Evolutionary conservation across 2,888 invertebrate genomes (phyloP).

Genomic region (Cheilosia impressa): DNA sequence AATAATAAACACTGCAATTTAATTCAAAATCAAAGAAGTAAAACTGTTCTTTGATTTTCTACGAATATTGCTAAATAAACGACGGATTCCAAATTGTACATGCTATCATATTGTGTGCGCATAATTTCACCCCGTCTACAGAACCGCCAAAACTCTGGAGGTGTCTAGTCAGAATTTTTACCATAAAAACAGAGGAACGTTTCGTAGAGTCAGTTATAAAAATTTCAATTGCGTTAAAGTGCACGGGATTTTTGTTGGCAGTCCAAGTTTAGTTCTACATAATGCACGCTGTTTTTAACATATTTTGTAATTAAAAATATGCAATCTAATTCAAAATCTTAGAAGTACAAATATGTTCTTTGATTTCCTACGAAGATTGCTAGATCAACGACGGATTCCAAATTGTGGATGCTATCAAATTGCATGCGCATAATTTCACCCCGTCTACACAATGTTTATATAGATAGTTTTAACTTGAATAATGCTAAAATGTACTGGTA

Average conservation of each 20-base stretch:
- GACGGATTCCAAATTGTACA: constrained; percentile 56
- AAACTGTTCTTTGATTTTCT: constrained; percentile 46
- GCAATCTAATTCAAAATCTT: background rate
- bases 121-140: constrained; percentile 51
- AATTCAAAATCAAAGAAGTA: constrained; percentile 53
- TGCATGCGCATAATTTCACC: constrained; percentile 39
- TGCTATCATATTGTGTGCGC: constrained; percentile 34
- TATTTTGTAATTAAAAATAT: background rate
- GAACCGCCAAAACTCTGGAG: no score
- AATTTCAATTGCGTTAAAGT: no score
- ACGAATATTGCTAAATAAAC: constrained; percentile 56
- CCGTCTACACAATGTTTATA: constrained; percentile 38
- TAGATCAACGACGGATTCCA: constrained; percentile 56
- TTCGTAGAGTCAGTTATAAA: no score
- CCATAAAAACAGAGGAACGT: no score
- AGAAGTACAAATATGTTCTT: background rate
- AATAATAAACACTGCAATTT: constrained; percentile 29
- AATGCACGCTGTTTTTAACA: no score
- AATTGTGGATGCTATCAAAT: constrained; percentile 18
- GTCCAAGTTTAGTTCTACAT: no score
- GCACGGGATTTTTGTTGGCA: no score
- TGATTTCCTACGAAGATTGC: constrained; percentile 60
- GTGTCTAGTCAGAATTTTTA: no score
- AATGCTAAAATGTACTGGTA: background rate
- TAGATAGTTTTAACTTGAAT: background rate